Conservation (phyloP, 2,113 vertebrate genomes). For the Saiga tatarica region DNA sequence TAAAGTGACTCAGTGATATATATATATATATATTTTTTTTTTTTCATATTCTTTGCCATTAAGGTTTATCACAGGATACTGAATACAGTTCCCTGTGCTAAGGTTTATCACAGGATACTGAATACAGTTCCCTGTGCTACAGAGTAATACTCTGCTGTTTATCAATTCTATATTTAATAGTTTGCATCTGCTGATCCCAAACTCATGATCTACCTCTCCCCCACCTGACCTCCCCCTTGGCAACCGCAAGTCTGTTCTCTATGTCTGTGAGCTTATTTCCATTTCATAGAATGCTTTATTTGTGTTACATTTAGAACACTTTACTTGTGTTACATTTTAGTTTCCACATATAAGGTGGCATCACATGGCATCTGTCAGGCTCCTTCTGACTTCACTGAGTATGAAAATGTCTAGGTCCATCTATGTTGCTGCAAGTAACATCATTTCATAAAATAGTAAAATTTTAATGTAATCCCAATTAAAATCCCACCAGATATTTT, state of each 20-base stretch:
- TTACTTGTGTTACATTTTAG: background rate
- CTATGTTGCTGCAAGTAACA: background rate
- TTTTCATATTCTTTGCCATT: background rate
- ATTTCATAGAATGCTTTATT: background rate
- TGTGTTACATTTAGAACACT: background rate
- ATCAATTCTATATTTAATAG: background rate
- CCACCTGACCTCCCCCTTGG: background rate
- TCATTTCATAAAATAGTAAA: background rate
- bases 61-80: background rate
- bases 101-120: background rate
- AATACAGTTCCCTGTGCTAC: background rate
- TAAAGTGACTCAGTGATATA: background rate
- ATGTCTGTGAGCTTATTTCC: background rate
- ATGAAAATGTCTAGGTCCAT: background rate
- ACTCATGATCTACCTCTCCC: background rate
- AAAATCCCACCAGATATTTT: background rate
- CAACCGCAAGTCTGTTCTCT: background rate
- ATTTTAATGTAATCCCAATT: background rate
- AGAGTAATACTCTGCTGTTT: background rate
- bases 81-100: background rate
- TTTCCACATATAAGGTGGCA: background rate
- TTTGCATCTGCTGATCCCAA: background rate
- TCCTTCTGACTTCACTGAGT: background rate
- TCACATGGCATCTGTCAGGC: background rate
- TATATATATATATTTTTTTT: background rate